phyloP scores from a whole-genome alignment of 2,797 vertebrate species.

The Mormyrus proboscirostris region DNA sequence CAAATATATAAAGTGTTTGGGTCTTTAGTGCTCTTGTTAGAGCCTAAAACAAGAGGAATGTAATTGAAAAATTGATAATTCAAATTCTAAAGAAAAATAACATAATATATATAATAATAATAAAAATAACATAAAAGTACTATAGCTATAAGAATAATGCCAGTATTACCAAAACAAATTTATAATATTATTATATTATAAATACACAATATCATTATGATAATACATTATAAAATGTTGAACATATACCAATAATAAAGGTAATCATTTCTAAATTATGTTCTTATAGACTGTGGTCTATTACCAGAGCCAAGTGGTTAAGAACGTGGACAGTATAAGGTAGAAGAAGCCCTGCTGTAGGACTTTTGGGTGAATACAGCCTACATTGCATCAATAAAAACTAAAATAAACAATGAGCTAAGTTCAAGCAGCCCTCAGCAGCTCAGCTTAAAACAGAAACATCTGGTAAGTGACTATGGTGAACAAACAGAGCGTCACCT shows the following conservation, averaged over 20 bases:
- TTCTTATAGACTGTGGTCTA: background rate
- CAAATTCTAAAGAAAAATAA: background rate
- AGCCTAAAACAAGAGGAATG: background rate
- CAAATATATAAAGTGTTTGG: conserved; percentile 1
- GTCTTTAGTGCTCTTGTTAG: background rate
- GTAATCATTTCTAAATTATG: background rate
- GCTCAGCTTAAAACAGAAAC: background rate
- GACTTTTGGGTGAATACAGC: background rate
- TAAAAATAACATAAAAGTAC: background rate
- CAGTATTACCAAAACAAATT: background rate
- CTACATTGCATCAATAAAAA: background rate
- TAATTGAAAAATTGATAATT: background rate
- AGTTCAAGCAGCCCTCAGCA: background rate
- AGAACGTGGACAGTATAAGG: background rate
- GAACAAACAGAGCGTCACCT: background rate
- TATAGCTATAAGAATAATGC: background rate
- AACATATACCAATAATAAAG: background rate
- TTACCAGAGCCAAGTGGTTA: background rate
- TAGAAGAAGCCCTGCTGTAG: background rate
- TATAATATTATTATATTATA: background rate
- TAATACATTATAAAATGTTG: background rate
- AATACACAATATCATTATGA: background rate
- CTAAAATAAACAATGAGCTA: background rate
- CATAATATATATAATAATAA: background rate
- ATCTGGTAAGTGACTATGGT: background rate